Evolutionary conservation across 2,888 invertebrate genomes (phyloP).

Genomic region (Torymus aiolomorphi): DNA sequence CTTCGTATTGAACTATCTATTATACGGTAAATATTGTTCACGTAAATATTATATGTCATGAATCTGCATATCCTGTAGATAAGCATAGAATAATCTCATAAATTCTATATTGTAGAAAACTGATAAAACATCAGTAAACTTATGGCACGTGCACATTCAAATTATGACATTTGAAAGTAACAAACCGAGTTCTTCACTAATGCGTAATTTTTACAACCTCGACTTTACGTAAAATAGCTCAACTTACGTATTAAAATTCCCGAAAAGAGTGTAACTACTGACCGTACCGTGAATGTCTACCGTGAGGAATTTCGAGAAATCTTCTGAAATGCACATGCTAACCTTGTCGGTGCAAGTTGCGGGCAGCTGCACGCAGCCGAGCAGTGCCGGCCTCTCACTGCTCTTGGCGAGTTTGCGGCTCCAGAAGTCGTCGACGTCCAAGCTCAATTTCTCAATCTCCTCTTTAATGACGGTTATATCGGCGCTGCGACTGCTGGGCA

Average conservation of each 20-base stretch:
- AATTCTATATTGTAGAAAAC: too few species aligned
- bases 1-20: too few species aligned
- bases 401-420: slow-evolving; percentile 64
- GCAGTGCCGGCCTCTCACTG: slow-evolving; percentile 62
- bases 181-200: neutral
- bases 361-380: slow-evolving; percentile 68
- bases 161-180: slow-evolving; percentile 21
- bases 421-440: slow-evolving; percentile 64
- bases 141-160: neutral
- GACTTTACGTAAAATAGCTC: slow-evolving; percentile 1
- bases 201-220: neutral
- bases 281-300: slow-evolving; percentile 71
- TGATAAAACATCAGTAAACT: too few species aligned
- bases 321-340: slow-evolving; percentile 69
- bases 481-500: slow-evolving; percentile 55
- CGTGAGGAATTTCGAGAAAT: slow-evolving; percentile 72
- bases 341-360: slow-evolving; percentile 67
- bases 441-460: neutral
- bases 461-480: slow-evolving; percentile 37
- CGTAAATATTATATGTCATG: too few species aligned
- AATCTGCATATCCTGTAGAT: too few species aligned
- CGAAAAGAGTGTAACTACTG: slow-evolving; percentile 66
- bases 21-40: too few species aligned
- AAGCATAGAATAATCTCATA: too few species aligned
- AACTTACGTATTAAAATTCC: slow-evolving; percentile 32